These are phyloP conservation scores for Pantala flavescens DNA, from an alignment of 1,140 invertebrate species.

Conservation along the genomic window DNA sequence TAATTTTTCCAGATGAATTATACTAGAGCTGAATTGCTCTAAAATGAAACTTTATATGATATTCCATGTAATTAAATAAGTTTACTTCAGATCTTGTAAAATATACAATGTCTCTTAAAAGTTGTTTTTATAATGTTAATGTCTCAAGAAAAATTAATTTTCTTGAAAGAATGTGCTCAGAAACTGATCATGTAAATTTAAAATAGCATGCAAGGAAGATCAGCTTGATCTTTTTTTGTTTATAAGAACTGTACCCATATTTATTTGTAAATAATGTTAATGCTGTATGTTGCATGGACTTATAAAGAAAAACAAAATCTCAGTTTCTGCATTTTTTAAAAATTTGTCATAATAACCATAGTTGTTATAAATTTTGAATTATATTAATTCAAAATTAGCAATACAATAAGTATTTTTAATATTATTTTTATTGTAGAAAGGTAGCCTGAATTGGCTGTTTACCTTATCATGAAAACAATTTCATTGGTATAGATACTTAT, in stretches of 20 bases:
- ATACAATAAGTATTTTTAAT: too few species aligned
- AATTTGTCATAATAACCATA: too few species aligned
- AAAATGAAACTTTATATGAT: background rate
- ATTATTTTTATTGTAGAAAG: too few species aligned
- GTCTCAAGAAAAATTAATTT: background rate
- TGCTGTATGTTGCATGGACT: conserved; percentile 5
- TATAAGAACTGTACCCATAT: background rate
- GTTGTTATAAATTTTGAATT: too few species aligned
- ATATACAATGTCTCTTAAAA: background rate
- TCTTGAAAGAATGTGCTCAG: background rate
- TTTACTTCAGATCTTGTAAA: background rate
- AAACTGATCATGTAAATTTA: background rate
- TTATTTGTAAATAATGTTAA: conserved; percentile 11
- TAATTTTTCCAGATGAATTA: background rate
- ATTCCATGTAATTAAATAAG: background rate
- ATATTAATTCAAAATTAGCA: too few species aligned
- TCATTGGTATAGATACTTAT: too few species aligned
- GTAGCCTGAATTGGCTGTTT: too few species aligned
- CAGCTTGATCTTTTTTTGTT: conserved; percentile 1
- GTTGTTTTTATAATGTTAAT: conserved; percentile 11
- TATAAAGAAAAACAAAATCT: background rate
- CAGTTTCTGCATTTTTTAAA: too few species aligned
- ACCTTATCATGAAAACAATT: too few species aligned
- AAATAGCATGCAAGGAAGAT: background rate
- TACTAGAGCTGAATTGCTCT: background rate